A percentile compares a stretch with the other conserved stretches of the same genome.
Conservation (phyloP, 1,140 invertebrate species). For the Trypoxylus dichotomus region DNA sequence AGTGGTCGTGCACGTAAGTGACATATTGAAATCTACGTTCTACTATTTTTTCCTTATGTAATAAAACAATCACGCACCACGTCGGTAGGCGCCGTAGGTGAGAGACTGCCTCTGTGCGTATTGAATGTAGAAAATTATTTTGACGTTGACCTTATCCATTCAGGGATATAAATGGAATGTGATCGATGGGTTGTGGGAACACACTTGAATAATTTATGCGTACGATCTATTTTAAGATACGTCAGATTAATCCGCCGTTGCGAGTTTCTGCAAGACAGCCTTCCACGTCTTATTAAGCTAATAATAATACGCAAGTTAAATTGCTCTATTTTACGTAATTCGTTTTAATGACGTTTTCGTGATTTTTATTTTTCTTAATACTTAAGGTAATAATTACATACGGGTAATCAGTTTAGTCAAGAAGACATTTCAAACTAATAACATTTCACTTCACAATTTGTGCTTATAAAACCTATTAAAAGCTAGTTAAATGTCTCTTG, state of each 20-base stretch:
- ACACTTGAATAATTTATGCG: neutral
- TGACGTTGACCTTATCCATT: neutral
- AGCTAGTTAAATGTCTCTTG: no score
- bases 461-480: no score
- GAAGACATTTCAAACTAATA: no score
- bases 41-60: neutral
- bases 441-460: no score
- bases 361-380: neutral
- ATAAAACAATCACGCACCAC: slow-evolving; percentile 7
- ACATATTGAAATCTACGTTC: neutral
- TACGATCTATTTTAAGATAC: slow-evolving; percentile 20
- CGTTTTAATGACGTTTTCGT: neutral
- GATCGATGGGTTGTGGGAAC: slow-evolving; percentile 2
- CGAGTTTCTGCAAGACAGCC: slow-evolving; percentile 1
- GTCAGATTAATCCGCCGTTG: neutral
- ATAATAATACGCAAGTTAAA: neutral
- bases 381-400: no score
- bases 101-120: neutral
- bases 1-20: no score
- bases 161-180: slow-evolving; percentile 4
- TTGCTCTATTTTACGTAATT: neutral
- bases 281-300: neutral
- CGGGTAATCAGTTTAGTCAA: no score
- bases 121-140: slow-evolving; percentile 18
- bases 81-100: neutral